Evolutionary conservation across 2,888 invertebrate genomes (phyloP), one percentile per base, ranked within the genome.

Genomic region (Xiphydria camelus): DNA sequence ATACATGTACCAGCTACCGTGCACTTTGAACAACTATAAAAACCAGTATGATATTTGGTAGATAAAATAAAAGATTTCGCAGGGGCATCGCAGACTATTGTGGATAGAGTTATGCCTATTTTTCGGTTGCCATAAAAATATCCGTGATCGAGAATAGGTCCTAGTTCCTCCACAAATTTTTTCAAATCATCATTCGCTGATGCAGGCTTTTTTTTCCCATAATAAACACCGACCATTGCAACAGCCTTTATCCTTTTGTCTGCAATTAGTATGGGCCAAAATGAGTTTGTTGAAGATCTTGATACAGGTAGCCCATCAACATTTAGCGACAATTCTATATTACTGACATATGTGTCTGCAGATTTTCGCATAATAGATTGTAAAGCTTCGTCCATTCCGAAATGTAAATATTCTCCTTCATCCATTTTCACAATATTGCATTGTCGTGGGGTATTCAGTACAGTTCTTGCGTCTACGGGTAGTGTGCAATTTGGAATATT

Each of bases 11-110:
- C 54, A 19, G 34, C 9, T 39, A 49, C 33, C 19, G 31, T 46
- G 40, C 58, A 58, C 42, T 55, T 58, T 5, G 45, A 21, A 32
- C 62, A 62, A 34, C 43, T 45, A 7, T 20, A 49, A 23, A 41
- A 55, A 6, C 51, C 53, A 10, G 43, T 41, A 39, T 54, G 50
- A 4, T 37, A 35, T 47, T 51, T 55, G 17, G 41, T 39, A 17
- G 38, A 29, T 29, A 47, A 40, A 15, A n/a, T n/a, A n/a, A n/a
- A n/a, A n/a, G n/a, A n/a, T n/a, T n/a, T n/a, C n/a, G n/a, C n/a
- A n/a, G n/a, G 53, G 4, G 49, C 45, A 44, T 54, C 54, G 19
- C 46, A 55, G 26, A 45, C 34, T 18, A 49, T 33, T n/a, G 12
- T 25, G 14, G 21, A 38, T 9, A 53, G 25, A 26, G 9, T 10